Percentiles rank a stretch among this genome's conserved stretches.
These are phyloP conservation scores for Hydropsyche tenuis DNA, from an alignment of 1,140 invertebrate genomes.

Conservation along the genomic window DNA sequence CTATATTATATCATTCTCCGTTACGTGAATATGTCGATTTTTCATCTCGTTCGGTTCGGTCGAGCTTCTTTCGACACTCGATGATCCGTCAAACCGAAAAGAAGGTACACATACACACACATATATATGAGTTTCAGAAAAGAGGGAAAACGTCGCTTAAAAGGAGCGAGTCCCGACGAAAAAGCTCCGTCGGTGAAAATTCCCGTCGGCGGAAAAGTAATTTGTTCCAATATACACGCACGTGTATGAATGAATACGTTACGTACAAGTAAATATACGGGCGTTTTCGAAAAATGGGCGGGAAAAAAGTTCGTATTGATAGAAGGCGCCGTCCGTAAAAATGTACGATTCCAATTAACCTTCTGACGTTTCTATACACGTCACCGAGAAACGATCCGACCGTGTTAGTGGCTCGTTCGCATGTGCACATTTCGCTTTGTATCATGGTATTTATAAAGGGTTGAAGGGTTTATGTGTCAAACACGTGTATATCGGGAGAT, in stretches of 20 bases:
- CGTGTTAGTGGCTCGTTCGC: background rate
- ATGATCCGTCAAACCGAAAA: slow-evolving; percentile 38
- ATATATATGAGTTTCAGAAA: no score
- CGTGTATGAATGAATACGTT: background rate
- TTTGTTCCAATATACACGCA: slow-evolving; percentile 3
- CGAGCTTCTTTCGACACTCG: slow-evolving; percentile 15
- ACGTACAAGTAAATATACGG: no score
- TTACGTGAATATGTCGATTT: background rate
- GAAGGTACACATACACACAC: no score
- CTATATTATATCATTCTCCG: no score
- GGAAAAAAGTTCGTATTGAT: slow-evolving; percentile 7
- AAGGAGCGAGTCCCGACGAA: background rate
- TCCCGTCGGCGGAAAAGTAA: background rate
- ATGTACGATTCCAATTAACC: slow-evolving; percentile 27
- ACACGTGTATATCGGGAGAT: no score
- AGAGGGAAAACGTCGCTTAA: background rate
- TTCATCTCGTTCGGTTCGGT: slow-evolving; percentile 1
- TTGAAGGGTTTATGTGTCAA: no score
- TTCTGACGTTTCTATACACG: slow-evolving; percentile 23
- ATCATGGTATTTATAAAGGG: no score
- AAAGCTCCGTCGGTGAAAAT: background rate
- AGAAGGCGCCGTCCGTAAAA: slow-evolving; percentile 19
- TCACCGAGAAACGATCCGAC: slow-evolving; percentile 4
- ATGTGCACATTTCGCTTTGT: no score
- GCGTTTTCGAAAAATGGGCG: no score